Conservation (phyloP, 2,888 invertebrate species). For the Thera britannica region DNA sequence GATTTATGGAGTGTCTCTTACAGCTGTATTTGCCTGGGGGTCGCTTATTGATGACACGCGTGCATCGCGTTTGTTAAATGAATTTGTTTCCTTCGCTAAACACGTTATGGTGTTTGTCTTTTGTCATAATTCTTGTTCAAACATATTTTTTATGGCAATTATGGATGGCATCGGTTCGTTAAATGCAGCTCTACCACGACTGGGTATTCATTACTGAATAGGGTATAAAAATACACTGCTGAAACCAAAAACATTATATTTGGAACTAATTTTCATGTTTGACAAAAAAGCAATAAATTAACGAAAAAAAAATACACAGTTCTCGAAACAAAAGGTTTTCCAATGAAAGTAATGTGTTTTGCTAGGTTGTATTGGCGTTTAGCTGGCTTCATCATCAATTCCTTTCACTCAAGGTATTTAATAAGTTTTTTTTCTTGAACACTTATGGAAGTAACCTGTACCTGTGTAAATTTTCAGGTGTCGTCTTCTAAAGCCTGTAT, state of each 20-base stretch:
- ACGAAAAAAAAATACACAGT: too few relatives aligned
- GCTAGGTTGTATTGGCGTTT: too few relatives aligned
- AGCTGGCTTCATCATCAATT: too few relatives aligned
- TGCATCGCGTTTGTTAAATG: conserved; percentile 54
- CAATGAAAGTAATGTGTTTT: too few relatives aligned
- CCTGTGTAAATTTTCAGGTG: not conserved
- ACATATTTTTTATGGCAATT: conserved; percentile 15
- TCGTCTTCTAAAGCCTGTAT: not conserved
- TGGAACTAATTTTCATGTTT: too few relatives aligned
- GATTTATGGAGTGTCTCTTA: conserved; percentile 81
- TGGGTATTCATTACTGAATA: not conserved
- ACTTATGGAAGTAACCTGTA: too few relatives aligned
- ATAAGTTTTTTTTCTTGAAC: too few relatives aligned
- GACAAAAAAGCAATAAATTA: too few relatives aligned
- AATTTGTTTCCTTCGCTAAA: conserved; percentile 59
- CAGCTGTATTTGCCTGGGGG: conserved; percentile 75
- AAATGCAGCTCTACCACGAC: not conserved
- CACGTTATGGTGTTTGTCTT: conserved; percentile 37
- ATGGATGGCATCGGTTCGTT: not conserved
- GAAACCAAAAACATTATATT: not conserved
- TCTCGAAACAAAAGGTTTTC: too few relatives aligned
- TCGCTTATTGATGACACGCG: conserved; percentile 81
- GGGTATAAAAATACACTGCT: not conserved
- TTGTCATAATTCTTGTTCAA: conserved; percentile 23
- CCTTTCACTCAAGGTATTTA: too few relatives aligned